These are phyloP conservation scores for Ectropis crepuscularia DNA, from an alignment of 2,888 invertebrate genomes.

Conservation along the genomic window DNA sequence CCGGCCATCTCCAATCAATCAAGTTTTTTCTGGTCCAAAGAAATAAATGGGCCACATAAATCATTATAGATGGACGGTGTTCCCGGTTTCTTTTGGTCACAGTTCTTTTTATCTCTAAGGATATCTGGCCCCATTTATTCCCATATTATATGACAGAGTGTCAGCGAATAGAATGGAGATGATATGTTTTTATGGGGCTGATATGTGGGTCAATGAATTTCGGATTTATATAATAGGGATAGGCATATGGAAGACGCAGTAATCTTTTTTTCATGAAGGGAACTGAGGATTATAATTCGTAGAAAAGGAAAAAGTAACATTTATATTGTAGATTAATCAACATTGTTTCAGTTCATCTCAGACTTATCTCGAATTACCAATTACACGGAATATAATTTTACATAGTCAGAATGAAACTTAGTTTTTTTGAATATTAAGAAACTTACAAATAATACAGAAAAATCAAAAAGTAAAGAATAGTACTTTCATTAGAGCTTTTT, in stretches of 20 bases:
- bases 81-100: conserved; percentile 56
- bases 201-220: conserved; percentile 34
- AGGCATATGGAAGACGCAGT: conserved; percentile 3
- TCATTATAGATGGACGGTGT: conserved; percentile 72
- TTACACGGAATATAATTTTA: no score
- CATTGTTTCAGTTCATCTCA: no score
- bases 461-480: no score
- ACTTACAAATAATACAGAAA: no score
- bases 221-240: conserved; percentile 24
- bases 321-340: no score
- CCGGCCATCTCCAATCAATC: conserved; percentile 72
- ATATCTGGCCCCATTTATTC: conserved; percentile 40
- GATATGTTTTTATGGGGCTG: conserved; percentile 40
- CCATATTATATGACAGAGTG: conserved; percentile 49
- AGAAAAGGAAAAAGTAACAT: no score
- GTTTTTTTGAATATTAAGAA: no score
- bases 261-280: not conserved
- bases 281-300: not conserved
- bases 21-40: conserved; percentile 62
- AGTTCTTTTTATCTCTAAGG: conserved; percentile 57
- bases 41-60: conserved; percentile 75
- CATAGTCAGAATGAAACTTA: no score
- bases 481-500: no score
- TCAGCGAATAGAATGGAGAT: conserved; percentile 39
- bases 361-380: no score